Evolutionary conservation across 2,113 vertebrate species (phyloP).

Genomic region (Pelmatolapia mariae): DNA sequence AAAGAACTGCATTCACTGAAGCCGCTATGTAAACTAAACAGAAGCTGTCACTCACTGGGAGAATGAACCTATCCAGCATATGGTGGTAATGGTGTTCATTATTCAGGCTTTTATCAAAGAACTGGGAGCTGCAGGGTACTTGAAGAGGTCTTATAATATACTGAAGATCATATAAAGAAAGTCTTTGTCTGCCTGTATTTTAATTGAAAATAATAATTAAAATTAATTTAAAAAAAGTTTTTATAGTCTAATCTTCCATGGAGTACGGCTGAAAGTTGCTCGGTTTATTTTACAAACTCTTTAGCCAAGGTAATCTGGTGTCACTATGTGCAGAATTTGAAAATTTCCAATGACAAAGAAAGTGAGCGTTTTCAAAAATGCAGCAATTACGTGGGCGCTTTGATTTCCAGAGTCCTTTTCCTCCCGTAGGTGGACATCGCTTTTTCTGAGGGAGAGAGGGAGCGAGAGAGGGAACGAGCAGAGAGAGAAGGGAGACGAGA

Average conservation of each 20-base stretch:
- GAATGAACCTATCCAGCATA: background rate
- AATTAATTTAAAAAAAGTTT: background rate
- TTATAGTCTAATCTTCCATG: background rate
- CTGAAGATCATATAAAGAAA: background rate
- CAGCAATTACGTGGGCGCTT: background rate
- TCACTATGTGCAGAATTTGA: background rate
- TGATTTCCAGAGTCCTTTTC: background rate
- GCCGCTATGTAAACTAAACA: background rate
- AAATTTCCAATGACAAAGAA: background rate
- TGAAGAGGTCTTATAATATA: background rate
- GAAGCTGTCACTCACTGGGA: background rate
- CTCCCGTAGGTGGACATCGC: constrained; percentile 79
- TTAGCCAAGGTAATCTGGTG: background rate
- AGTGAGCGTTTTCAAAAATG: background rate
- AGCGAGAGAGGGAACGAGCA: constrained; percentile 72
- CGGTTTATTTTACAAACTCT: background rate
- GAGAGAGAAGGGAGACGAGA: constrained; percentile 75
- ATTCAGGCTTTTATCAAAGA: background rate
- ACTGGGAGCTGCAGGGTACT: background rate
- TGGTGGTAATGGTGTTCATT: accelerated
- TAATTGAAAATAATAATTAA: background rate
- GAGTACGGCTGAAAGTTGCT: background rate
- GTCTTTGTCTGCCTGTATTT: background rate
- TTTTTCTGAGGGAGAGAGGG: constrained; percentile 80
- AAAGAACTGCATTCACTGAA: background rate